These are phyloP conservation scores for Edolisoma coerulescens DNA, from an alignment of 2,113 vertebrate species.

Conservation along the genomic window DNA sequence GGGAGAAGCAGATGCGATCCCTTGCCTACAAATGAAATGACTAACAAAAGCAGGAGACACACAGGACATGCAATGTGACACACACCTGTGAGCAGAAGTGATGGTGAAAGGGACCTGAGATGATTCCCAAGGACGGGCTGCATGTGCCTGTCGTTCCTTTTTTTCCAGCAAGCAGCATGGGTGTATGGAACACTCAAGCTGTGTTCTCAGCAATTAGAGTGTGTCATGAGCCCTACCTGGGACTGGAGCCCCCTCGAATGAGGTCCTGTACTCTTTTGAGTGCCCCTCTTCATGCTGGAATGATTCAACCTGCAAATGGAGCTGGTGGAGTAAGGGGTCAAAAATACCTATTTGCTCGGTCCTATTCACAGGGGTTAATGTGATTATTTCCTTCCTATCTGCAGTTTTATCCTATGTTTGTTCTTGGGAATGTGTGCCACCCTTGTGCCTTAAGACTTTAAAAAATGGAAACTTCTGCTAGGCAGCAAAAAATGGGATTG, in stretches of 20 bases:
- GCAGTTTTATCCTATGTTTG: neutral
- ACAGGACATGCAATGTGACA: neutral
- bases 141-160: neutral
- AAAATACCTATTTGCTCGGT: rapidly evolving
- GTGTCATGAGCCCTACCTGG: neutral
- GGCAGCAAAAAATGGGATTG: neutral
- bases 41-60: neutral
- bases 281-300: neutral
- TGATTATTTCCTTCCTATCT: neutral
- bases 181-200: rapidly evolving
- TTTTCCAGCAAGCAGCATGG: neutral
- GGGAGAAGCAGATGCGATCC: neutral
- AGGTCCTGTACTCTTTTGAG: neutral
- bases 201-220: neutral
- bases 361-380: neutral
- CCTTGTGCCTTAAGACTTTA: neutral
- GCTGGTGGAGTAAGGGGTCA: neutral
- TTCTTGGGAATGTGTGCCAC: neutral
- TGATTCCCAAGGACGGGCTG: neutral
- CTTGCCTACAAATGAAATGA: slow-evolving; percentile 3
- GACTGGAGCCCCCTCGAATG: rapidly evolving
- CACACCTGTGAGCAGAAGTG: neutral
- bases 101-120: neutral
- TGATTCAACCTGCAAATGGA: neutral
- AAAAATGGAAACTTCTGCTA: neutral